Evolutionary conservation across 2,113 vertebrate species (phyloP), one percentile per base, ranked within the genome.

Genomic region (Solea solea): DNA sequence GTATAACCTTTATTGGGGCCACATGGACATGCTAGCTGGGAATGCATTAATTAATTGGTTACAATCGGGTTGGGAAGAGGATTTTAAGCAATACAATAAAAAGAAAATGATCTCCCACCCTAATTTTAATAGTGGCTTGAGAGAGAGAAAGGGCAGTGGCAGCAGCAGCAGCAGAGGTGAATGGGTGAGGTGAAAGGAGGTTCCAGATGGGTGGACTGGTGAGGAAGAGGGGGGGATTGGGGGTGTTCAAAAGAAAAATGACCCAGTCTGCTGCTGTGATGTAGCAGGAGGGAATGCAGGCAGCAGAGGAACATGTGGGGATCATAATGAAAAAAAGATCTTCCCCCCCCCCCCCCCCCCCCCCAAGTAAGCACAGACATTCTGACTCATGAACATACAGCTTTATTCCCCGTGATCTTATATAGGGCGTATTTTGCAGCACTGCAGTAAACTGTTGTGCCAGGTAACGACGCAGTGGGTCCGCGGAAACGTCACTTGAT

Each of bases 201-300:
- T 57, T 61, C 67, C 79, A 80, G 91, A 91, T 91, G 88, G 86
- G 91, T 91, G 86, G 81, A 83, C 71, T 76, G 67, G 52, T 66
- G 84, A 74, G 77, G 70, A 81, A 69, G 53, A 64, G 61, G 54
- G 57, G 53, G 53, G 60, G 44, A 34, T n/a, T 46, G 48, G 54
- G 53, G 64, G 49, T 25, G 40, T 76, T 89, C 89, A 89, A 92
- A 91, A 82, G 82, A 81, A 87, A 85, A 90, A 74, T 80, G 79
- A 89, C 57, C 80, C 80, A 77, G 83, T 59, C 81, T 82, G 80
- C 74, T 79, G 83, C 78, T 82, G 81, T 66, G 87, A 73, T 80
- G 74, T 27, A 67, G 80, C 52, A 45, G 63, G 81, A 79, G 86
- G 64, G 76, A 79, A 60, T 61, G 79, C 59, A 40, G 64, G 67